These are phyloP conservation scores for Epinotia nisella DNA, from an alignment of 2,888 invertebrate genomes.

Conservation along the genomic window DNA sequence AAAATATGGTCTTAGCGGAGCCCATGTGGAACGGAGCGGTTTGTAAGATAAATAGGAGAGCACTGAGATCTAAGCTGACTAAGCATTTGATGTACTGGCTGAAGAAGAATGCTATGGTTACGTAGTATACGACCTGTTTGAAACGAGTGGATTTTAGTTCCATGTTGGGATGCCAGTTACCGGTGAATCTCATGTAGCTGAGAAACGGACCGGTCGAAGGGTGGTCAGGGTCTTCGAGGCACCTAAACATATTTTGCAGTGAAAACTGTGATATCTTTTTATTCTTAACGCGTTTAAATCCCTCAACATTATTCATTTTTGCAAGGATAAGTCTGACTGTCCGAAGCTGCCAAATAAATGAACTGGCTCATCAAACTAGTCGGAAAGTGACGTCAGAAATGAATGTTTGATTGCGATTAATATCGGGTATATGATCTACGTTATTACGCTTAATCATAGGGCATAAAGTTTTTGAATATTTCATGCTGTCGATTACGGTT, in stretches of 20 bases:
- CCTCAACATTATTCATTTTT: constrained; percentile 7
- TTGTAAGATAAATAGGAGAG: constrained; percentile 61
- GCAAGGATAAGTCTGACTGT: constrained; percentile 24
- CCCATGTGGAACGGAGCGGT: constrained; percentile 71
- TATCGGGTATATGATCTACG: constrained; percentile 25
- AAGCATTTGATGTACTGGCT: constrained; percentile 65
- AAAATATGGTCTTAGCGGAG: constrained; percentile 61
- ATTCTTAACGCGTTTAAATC: neutral
- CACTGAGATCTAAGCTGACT: constrained; percentile 53
- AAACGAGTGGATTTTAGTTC: constrained; percentile 50
- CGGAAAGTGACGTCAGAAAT: constrained; percentile 58
- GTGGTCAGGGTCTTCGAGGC: constrained; percentile 59
- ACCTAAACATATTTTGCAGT: constrained; percentile 47
- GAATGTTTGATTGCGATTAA: constrained; percentile 58
- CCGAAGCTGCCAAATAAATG: constrained; percentile 22
- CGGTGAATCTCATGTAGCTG: constrained; percentile 55
- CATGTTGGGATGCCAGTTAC: constrained; percentile 63
- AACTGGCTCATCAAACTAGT: constrained; percentile 13
- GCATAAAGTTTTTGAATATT: constrained; percentile 52
- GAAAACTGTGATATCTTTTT: constrained; percentile 9
- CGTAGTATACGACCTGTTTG: constrained; percentile 58
- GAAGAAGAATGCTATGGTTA: constrained; percentile 60
- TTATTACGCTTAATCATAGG: constrained; percentile 53
- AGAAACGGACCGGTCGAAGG: constrained; percentile 67
- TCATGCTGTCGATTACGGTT: constrained; percentile 13